Evolutionary conservation across 1,140 invertebrate genomes (phyloP), one percentile per base, ranked within the genome.

Genomic region (Drosophila serrata): DNA sequence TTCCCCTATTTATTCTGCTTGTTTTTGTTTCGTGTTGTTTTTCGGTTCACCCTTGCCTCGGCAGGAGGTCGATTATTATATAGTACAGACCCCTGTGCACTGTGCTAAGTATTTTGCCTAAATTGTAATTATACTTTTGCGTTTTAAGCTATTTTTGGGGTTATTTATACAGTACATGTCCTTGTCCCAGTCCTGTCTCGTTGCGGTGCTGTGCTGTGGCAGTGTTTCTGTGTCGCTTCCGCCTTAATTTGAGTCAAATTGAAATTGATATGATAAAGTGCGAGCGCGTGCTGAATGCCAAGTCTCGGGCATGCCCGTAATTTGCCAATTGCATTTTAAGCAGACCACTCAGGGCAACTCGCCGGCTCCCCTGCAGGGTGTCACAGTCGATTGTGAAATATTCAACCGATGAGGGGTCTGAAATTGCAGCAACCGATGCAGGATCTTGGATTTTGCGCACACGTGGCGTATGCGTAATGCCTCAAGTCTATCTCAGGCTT

Each of bases 101-200:
- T 79, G 78, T 77, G 85, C 74, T 85, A 90, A 90, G 85, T 90
- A 82, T 90, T 90, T 90, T 90, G 60, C 67, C 86, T 80, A 87
- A 90, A 90, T 90, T 85, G 85, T 90, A 90, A 90, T 90, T 90
- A 90, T 90, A 85, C 78, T 85, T 81, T 75, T 85, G 81, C 85
- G 65, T 90, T 84, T 90, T 61, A 75, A 90, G 85, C 76, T 84
- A 49, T 53, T 82, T 80, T 81, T 53, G 60, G 48, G 48, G 59
- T 69, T 85, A 65, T 79, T 81, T 84, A 61, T 88, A 85, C 51
- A 56, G 67, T 17, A 43, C 35, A 61, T 49, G 22, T 48, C 48
- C 48, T 31, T 49, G 46, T 48, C 46, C 46, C 22, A 24, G 43
- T 24, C 48, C 49, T 53, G 48, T 49, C 76, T 60, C 69, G 64